Evolutionary conservation across 2,113 vertebrate species (phyloP), one percentile per base, ranked within the genome.

Genomic region (Cettia cetti): DNA sequence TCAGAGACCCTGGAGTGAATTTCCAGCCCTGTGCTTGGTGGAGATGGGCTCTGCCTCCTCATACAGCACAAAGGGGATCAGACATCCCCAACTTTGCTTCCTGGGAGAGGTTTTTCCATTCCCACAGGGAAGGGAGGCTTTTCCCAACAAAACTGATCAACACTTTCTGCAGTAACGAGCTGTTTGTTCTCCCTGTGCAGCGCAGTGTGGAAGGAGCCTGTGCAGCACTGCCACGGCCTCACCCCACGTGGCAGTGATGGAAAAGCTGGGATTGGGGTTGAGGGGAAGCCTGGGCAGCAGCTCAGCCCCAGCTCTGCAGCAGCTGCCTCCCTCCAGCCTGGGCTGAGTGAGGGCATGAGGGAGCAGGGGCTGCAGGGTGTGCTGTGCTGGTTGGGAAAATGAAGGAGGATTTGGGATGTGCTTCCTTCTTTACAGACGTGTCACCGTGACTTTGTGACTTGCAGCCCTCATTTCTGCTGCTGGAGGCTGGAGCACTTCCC

Each of bases 401-500:
- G 27, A 28, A 21, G 50, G 9, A 21, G 16, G 50, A 30, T 15
- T 5, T 59, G 64, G n/a, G 20, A 17, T 49, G 21, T 26, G 35
- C 20, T 39, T 33, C 14, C 3, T 0, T 14, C 3, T 28, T 45
- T 26, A 9, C 7, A 13, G 13, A 18, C 1, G 0, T 11, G 3
- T 10, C 35, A 9, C 3, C 8, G n/a, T 30, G n/a, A 4, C 19
- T 37, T 16, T 20, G 53, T 1, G 44, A 7, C 30, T 19, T 6
- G 21, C 7, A 16, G 1, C 13, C 13, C 18, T 35, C 33, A 10
- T 28, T 54, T 31, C 31, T 50, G 39, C 53, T 75, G 57, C 52
- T 15, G 9, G n/a, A 23, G 37, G 17, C 20, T 30, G 19, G 6
- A 26, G 42, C 50, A 17, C 13, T 27, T 31, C 31, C 17, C 17